Base-by-base conservation (phyloP, 2,113 vertebrate species). In the Centropus bengalensis region DNA sequence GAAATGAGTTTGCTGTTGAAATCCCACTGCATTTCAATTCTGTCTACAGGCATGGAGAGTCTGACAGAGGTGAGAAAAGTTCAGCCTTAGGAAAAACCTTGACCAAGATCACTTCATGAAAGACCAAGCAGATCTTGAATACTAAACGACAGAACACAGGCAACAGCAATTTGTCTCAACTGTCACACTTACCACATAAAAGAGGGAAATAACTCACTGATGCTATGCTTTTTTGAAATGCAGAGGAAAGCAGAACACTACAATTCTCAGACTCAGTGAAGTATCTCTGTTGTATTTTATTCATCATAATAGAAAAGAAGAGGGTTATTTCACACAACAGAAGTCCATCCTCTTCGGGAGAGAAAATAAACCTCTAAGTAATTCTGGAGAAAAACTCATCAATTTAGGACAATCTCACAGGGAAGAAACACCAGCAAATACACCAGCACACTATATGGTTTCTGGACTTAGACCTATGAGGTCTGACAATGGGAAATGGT, bases 191-290 rank as follows among this genome's bases (percentile, higher is more conserved):
- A 36, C 33, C 68, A 51, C 1, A 4, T 52, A 59, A 85, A 44
- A 69, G 21, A 64, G 40, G n/a, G 16, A 77, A 93, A 62, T 66
- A 75, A 15, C 16, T 59, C 59, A 76, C 11, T 32, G 33, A 76
- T 55, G 49, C 21, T 36, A 36, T 36, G 52, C 17, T 68, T 93
- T 82, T 82, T 49, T 47, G 79, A 91, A 88, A 64, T 38, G 52
- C 52, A 89, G 66, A 94, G 80, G 28, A 80, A 76, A 91, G 49
- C 30, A 76, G 42, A 95, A 76, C n/a, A 91, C 67, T 36, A 67
- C 49, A 62, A 73, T 60, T 68, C 4, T 17, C 59, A 64, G 17
- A 55, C 12, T 88, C 28, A 26, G 18, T 76, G 33, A 90, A 58
- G 26, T 44, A 54, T 26, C 27, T 67, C 33, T 64, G 49, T 12